A percentile compares a stretch with the other conserved stretches of the same genome.
Conservation (phyloP, 2,113 vertebrate species). For the Rattus norvegicus region DNA sequence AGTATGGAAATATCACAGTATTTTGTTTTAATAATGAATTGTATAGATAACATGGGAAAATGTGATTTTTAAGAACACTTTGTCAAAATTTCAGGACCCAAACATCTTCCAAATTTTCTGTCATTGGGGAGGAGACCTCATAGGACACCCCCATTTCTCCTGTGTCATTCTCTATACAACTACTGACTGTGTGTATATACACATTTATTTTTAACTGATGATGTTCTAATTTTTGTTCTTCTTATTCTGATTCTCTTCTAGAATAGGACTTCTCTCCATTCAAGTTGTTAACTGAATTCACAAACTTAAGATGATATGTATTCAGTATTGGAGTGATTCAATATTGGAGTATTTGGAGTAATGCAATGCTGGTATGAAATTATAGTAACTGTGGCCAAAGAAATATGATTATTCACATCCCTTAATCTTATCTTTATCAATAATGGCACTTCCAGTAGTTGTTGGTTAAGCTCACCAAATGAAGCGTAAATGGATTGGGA, state of each 20-base stretch:
- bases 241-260: not conserved
- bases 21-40: not conserved
- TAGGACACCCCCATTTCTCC: not conserved
- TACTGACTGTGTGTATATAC: fast-evolving
- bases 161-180: not conserved
- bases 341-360: not conserved
- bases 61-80: not conserved
- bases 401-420: no score
- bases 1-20: not conserved
- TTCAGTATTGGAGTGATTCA: not conserved
- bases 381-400: not conserved
- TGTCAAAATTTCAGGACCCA: not conserved
- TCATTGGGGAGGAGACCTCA: not conserved
- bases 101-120: not conserved
- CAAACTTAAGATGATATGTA: not conserved
- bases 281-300: not conserved
- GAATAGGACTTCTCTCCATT: not conserved
- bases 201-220: not conserved
- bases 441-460: not conserved
- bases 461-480: not conserved
- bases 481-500: not conserved
- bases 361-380: not conserved
- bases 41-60: not conserved
- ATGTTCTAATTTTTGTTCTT: not conserved
- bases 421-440: no score